These are phyloP conservation scores for Hecatera dysodea DNA, from an alignment of 2,888 invertebrate species.

Conservation along the genomic window DNA sequence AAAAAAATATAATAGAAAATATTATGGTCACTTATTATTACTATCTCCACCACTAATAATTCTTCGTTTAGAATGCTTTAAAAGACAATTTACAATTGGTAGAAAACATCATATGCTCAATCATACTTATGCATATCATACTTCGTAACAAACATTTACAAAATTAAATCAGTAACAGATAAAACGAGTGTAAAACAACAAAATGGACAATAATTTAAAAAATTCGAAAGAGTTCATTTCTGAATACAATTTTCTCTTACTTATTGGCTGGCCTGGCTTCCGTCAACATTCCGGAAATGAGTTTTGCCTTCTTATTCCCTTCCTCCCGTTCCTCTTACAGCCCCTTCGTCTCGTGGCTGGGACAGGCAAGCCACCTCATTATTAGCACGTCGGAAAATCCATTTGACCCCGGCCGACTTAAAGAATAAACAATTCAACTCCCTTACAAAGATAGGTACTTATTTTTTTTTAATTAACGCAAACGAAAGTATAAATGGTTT, in stretches of 20 bases:
- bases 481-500: slow-evolving; percentile 13
- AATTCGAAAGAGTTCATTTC: slow-evolving; percentile 77
- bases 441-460: slow-evolving; percentile 25
- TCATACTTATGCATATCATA: neutral
- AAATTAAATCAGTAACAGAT: slow-evolving; percentile 4
- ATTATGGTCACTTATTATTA: neutral
- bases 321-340: slow-evolving; percentile 37
- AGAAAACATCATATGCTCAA: neutral
- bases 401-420: slow-evolving; percentile 74
- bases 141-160: neutral
- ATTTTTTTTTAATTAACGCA: slow-evolving; percentile 16
- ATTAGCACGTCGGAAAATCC: slow-evolving; percentile 80
- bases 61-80: neutral
- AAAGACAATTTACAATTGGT: neutral
- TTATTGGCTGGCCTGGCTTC: slow-evolving; percentile 86
- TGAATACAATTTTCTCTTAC: slow-evolving; percentile 83
- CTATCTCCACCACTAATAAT: neutral
- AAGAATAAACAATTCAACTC: slow-evolving; percentile 60
- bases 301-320: slow-evolving; percentile 78
- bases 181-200: slow-evolving; percentile 10
- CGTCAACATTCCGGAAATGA: slow-evolving; percentile 88
- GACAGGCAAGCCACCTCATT: slow-evolving; percentile 83
- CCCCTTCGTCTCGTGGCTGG: slow-evolving; percentile 66
- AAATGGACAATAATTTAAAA: slow-evolving; percentile 73
- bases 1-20: no score